A percentile compares a stretch with the other conserved stretches of the same genome.
Evolutionary conservation across 2,888 invertebrate genomes (phyloP).

Genomic region (Polietes domitor): DNA sequence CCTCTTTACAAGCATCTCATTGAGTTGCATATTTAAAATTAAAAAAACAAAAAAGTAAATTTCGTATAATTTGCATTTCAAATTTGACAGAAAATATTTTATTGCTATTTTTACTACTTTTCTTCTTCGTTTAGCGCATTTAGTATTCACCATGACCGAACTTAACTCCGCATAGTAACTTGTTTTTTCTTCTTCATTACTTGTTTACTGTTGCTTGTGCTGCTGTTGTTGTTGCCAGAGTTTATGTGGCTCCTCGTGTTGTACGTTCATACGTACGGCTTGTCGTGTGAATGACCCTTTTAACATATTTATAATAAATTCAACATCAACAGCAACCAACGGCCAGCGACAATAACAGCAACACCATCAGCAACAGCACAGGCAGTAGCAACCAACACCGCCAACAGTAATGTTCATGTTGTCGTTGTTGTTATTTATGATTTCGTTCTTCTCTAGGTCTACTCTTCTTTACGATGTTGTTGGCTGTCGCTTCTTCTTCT

Average conservation of each 20-base stretch:
- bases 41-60: no score
- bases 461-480: background rate
- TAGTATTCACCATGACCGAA: background rate
- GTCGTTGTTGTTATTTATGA: background rate
- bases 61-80: no score
- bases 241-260: constrained; percentile 15
- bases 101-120: no score
- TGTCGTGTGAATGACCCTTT: constrained; percentile 36
- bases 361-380: background rate
- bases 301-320: constrained; percentile 39
- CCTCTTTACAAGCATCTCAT: no score
- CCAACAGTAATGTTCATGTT: constrained; percentile 18
- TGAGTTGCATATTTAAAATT: no score
- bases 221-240: background rate
- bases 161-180: background rate
- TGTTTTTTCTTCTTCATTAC: background rate
- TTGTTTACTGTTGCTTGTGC: constrained; percentile 9
- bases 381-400: background rate
- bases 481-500: background rate
- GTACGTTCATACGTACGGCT: constrained; percentile 14
- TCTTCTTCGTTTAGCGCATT: no score
- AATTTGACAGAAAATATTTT: no score
- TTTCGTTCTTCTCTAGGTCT: background rate
- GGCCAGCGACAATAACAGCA: background rate
- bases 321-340: constrained; percentile 22